Percentiles rank a stretch among this genome's conserved stretches.
These are phyloP conservation scores for Drosophila arizonae DNA, from an alignment of 1,140 invertebrate species.

Conservation along the genomic window DNA sequence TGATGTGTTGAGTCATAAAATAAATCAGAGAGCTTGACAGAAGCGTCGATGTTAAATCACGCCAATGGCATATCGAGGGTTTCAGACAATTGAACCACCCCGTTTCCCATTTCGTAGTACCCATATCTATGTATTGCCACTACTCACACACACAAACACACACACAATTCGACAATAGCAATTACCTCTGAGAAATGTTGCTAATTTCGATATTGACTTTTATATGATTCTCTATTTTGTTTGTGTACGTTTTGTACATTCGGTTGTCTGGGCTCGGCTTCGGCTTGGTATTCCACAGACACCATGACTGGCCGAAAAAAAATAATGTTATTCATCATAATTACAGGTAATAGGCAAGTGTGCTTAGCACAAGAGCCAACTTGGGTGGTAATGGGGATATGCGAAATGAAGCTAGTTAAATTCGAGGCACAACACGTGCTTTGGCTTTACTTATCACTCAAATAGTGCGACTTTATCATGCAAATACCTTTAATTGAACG, in stretches of 20 bases:
- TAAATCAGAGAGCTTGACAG: conserved; percentile 76
- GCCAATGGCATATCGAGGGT: conserved; percentile 55
- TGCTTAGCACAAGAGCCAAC: conserved; percentile 1
- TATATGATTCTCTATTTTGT: conserved; percentile 45
- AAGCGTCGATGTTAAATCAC: conserved; percentile 75
- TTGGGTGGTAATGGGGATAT: conserved; percentile 22
- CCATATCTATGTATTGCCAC: conserved; percentile 65
- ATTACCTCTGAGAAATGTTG: conserved; percentile 65
- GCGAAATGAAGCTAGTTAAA: conserved; percentile 33
- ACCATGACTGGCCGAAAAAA: conserved; percentile 55
- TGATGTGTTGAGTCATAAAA: conserved; percentile 76
- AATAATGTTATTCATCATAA: conserved; percentile 44
- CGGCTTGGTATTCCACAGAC: conserved; percentile 41
- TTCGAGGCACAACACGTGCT: conserved; percentile 5
- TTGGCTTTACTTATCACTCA: not conserved
- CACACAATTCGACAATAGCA: conserved; percentile 61
- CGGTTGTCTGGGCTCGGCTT: conserved; percentile 13
- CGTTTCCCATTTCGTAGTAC: conserved; percentile 26
- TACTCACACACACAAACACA: not conserved
- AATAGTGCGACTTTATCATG: not conserved
- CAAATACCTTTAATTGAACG: not conserved
- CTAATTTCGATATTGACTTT: conserved; percentile 58
- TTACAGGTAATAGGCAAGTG: conserved; percentile 25
- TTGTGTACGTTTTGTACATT: conserved; percentile 45
- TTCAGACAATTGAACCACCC: conserved; percentile 26